Evolutionary conservation across 1,140 invertebrate species (phyloP).

Genomic region (Drosophila novamexicana): DNA sequence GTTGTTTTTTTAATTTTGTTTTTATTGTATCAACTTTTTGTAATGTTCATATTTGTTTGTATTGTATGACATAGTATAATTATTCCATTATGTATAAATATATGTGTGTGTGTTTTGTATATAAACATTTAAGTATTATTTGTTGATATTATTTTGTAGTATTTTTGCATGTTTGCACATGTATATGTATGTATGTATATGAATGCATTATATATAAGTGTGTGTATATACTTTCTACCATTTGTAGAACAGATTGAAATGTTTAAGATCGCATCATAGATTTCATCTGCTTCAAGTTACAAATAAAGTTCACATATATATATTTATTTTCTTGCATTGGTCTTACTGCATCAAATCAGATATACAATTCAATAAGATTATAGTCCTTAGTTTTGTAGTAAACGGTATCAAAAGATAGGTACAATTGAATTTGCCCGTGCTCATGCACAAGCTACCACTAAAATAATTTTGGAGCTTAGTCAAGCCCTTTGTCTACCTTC

Average conservation of each 20-base stretch:
- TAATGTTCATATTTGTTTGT: constrained; percentile 66
- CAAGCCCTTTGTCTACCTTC: constrained; percentile 20
- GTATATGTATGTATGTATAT: constrained; percentile 42
- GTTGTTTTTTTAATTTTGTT: constrained; percentile 40
- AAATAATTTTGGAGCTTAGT: constrained; percentile 54
- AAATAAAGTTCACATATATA: constrained; percentile 35
- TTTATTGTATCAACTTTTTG: constrained; percentile 79
- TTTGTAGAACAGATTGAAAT: constrained; percentile 65
- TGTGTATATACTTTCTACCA: constrained; percentile 52
- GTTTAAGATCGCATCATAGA: constrained; percentile 49
- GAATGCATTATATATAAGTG: constrained; percentile 18
- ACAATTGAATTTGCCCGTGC: constrained; percentile 70
- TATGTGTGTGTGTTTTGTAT: constrained; percentile 60
- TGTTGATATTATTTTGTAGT: constrained; percentile 45
- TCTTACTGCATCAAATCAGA: constrained; percentile 61
- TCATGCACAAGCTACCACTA: constrained; percentile 69
- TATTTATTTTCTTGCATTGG: constrained; percentile 42
- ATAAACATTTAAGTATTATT: constrained; percentile 47
- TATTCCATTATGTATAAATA: constrained; percentile 76
- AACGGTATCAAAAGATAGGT: constrained; percentile 83
- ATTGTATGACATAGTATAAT: constrained; percentile 67
- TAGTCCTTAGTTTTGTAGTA: constrained; percentile 83
- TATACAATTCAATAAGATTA: constrained; percentile 73
- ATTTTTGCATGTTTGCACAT: constrained; percentile 52
- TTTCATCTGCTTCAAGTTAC: constrained; percentile 33